Base-by-base conservation (phyloP, 2,888 invertebrate species). In the Amblyjoppa proteus region DNA sequence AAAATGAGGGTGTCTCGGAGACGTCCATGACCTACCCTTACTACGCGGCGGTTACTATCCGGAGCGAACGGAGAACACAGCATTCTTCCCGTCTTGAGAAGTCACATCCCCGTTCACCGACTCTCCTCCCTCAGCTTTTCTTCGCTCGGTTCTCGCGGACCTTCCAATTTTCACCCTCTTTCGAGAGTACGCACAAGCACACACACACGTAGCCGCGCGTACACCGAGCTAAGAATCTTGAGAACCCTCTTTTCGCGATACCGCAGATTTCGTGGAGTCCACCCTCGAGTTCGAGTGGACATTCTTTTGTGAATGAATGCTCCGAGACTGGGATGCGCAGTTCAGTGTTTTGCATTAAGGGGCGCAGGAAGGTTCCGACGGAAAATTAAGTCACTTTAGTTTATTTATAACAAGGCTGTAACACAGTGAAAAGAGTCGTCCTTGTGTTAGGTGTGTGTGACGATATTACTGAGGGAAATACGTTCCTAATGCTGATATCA, bases 11-110 rank as follows among this genome's bases (percentile, higher is more conserved):
- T 89, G 90, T 87, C 87, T 85, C 71, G 88, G 88, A 90, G 93
- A 90, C 90, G 89, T 90, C 89, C 93, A 85, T 89, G 92, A 92
- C 92, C 92, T 93, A 91, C 91, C 93, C 92, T 91, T 92, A 92
- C 93, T 92, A 91, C 87, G 81, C 77, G 71, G 85, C 82, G 83
- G 81, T 84, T 84, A 80, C 64, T 41, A 70, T 58, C 61, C 28
- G 49, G 28, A 81, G 73, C 53, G 73, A 84, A 80, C 80, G 80
- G 45, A 83, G 74, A n/a, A 53, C 76, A 28, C 61, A 58, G 69
- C 34, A 38, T 81, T 78, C 84, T 81, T 81, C 13, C 45, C 77
- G 69, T 80, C 82, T 77, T 79, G 82, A 74, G 77, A 83, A 71
- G 83, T 74, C 81, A 80, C 81, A 84, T 69, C 81, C 75, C 76